Evolutionary conservation across 2,888 invertebrate genomes (phyloP).

Genomic region (Amiota mariae): DNA sequence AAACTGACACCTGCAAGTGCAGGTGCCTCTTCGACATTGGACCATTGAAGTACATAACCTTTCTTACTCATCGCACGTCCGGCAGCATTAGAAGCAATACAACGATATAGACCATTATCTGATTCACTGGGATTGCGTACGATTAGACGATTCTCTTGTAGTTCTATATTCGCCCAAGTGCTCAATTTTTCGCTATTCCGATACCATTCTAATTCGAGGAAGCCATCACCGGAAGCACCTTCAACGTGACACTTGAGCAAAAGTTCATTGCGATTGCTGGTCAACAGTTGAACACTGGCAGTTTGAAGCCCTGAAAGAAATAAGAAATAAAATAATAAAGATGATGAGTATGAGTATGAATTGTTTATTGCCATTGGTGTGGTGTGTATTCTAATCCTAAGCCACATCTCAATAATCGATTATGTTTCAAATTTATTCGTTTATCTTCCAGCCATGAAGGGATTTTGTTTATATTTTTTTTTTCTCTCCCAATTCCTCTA

Average conservation of each 20-base stretch:
- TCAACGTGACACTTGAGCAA: conserved; percentile 71
- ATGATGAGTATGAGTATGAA: too few relatives aligned
- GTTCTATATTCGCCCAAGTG: conserved; percentile 76
- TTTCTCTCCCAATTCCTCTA: too few relatives aligned
- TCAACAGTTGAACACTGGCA: conserved; percentile 67
- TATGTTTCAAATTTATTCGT: too few relatives aligned
- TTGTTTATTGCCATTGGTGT: too few relatives aligned
- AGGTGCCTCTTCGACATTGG: conserved; percentile 20
- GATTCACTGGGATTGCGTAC: conserved; percentile 64
- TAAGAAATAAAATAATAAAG: neutral
- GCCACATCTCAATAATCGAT: too few relatives aligned
- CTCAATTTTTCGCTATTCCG: conserved; percentile 78
- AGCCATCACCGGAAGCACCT: conserved; percentile 66
- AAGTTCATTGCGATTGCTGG: conserved; percentile 67
- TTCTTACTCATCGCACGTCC: conserved; percentile 74
- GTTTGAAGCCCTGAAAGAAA: conserved; percentile 66
- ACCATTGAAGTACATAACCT: conserved; percentile 61
- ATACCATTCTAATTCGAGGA: conserved; percentile 71
- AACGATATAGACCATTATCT: conserved; percentile 84
- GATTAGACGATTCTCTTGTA: conserved; percentile 73
- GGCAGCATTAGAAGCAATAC: conserved; percentile 81
- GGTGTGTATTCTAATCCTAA: too few relatives aligned
- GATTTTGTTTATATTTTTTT: too few relatives aligned
- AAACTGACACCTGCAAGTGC: neutral
- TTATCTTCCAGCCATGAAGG: too few relatives aligned